phyloP scores from a whole-genome alignment of 2,888 invertebrate species.

The Drosophila birchii region DNA sequence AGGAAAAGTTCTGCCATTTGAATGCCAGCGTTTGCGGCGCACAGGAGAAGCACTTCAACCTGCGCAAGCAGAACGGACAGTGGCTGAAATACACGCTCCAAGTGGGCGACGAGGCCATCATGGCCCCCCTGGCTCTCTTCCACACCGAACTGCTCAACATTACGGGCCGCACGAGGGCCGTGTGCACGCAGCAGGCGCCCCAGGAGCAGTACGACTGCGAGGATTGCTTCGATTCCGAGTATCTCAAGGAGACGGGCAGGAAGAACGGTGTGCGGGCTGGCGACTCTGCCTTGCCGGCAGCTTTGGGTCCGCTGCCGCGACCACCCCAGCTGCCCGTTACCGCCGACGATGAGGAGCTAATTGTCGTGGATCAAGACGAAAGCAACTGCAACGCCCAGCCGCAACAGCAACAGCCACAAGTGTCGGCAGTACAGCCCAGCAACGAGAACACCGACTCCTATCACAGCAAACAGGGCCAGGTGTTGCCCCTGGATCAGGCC shows the following conservation, averaged over 20 bases:
- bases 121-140: conserved; percentile 95
- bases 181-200: conserved; percentile 87
- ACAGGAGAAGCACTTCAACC: conserved; percentile 91
- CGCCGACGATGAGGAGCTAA: conserved; percentile 81
- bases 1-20: conserved; percentile 95
- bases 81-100: conserved; percentile 90
- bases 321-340: conserved; percentile 84
- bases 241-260: conserved; percentile 92
- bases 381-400: conserved; percentile 56
- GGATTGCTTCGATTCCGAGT: conserved; percentile 97
- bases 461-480: conserved; percentile 90
- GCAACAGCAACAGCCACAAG: conserved; percentile 86
- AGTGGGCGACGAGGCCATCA: conserved; percentile 95
- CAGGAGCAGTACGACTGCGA: conserved; percentile 92
- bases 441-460: conserved; percentile 81
- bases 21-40: conserved; percentile 95
- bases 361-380: conserved; percentile 86
- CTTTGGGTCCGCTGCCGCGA: conserved; percentile 76
- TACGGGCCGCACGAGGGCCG: conserved; percentile 89
- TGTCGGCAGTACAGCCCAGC: conserved; percentile 82
- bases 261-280: conserved; percentile 65
- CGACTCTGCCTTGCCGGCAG: conserved; percentile 20
- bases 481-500: conserved; percentile 95
- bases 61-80: conserved; percentile 87
- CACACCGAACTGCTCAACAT: conserved; percentile 94